Conservation (phyloP, 2,113 vertebrate species). For the western clawed frog (Xenopus tropicalis) region UCB_Xtro_10.0 CM004450.2:117253501-117254000, state of each 20-base stretch:
- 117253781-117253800: neutral
- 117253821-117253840: neutral
- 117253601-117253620: neutral
- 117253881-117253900: neutral
- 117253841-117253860: slow-evolving; percentile 2
- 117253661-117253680: neutral
- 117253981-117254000: neutral
- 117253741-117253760: slow-evolving; percentile 5
- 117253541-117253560: neutral
- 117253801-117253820: slow-evolving; percentile 1
- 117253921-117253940: slow-evolving; percentile 3
- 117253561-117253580: neutral
- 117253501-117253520: too few relatives aligned
- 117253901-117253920: neutral
- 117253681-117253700: slow-evolving; percentile 5
- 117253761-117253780: neutral
- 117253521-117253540: too few relatives aligned
- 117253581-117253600: neutral
- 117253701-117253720: slow-evolving; percentile 7
- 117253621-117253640: slow-evolving; percentile 7
- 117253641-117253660: slow-evolving; percentile 4
- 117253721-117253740: slow-evolving; percentile 6
- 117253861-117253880: neutral
- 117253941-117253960: neutral
- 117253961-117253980: neutral